Percentiles rank a stretch among this genome's conserved stretches.
Evolutionary conservation across 2,113 vertebrate species (phyloP).

Genomic region (Rhinopomastus cyanomelas): DNA sequence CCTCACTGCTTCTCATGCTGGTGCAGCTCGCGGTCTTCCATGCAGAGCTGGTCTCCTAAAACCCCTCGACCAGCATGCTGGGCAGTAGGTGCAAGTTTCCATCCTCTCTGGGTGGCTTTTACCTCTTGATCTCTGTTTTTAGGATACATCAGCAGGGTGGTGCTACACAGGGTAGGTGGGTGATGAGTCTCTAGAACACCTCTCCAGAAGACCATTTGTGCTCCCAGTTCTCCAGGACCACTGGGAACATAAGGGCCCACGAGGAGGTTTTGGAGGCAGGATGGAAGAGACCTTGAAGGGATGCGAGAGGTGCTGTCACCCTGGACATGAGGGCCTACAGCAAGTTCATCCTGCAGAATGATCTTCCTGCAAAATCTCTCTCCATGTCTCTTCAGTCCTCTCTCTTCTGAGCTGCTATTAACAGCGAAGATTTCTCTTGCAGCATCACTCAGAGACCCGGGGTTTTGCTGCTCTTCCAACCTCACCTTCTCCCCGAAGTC

Average conservation of each 20-base stretch:
- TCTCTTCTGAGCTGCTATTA: background rate
- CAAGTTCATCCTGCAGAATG: background rate
- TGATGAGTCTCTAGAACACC: too few relatives aligned
- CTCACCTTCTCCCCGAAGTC: background rate
- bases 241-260: accelerated
- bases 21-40: background rate
- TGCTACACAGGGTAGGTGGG: background rate
- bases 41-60: background rate
- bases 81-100: background rate
- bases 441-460: background rate
- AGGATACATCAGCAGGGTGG: background rate
- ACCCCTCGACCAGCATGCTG: accelerated
- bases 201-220: background rate
- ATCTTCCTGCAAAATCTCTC: background rate
- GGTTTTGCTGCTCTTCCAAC: background rate
- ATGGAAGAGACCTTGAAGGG: background rate
- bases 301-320: background rate
- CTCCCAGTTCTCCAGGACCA: background rate
- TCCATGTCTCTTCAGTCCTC: background rate
- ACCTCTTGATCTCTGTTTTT: background rate
- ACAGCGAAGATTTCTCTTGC: background rate
- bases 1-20: background rate
- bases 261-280: background rate
- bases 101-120: background rate
- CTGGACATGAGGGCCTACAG: background rate